These are phyloP conservation scores for Eubasilissa splendida DNA, from an alignment of 2,888 invertebrate species.

Conservation along the genomic window DNA sequence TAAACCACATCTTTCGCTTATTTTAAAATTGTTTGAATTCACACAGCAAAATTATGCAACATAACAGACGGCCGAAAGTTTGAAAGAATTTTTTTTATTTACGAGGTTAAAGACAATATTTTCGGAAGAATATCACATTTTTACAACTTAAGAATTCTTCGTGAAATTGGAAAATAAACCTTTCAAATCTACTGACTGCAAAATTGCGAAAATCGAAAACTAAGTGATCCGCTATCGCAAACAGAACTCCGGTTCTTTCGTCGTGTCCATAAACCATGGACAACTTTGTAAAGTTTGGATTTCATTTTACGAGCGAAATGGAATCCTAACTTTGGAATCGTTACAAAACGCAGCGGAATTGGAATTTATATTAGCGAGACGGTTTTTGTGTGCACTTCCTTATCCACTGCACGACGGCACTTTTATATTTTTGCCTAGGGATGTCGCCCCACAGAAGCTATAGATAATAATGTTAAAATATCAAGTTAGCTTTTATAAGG, in stretches of 20 bases:
- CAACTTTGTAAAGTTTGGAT: constrained; percentile 32
- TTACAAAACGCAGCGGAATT: constrained; percentile 35
- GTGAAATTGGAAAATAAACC: not conserved
- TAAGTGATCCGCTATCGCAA: constrained; percentile 1
- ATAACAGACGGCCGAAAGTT: too few relatives aligned
- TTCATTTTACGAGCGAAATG: constrained; percentile 33
- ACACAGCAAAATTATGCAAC: too few relatives aligned
- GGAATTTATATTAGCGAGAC: constrained; percentile 40
- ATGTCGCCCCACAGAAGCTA: too few relatives aligned
- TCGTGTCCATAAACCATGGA: constrained; percentile 23
- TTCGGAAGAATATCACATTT: too few relatives aligned
- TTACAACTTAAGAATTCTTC: too few relatives aligned
- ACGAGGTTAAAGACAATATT: too few relatives aligned
- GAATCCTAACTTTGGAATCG: constrained; percentile 27
- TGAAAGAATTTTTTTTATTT: too few relatives aligned
- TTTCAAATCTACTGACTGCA: constrained; percentile 1
- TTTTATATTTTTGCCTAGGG: not conserved
- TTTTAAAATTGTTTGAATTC: too few relatives aligned
- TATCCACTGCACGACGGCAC: not conserved
- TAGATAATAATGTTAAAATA: too few relatives aligned
- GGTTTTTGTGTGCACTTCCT: constrained; percentile 7
- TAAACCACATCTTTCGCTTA: too few relatives aligned
- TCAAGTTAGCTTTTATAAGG: too few relatives aligned
- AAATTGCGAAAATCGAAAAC: constrained; percentile 12
- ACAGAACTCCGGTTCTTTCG: constrained; percentile 1